These are phyloP conservation scores for Drepanosiphum platanoidis DNA, from an alignment of 2,888 invertebrate genomes.

Conservation along the genomic window DNA sequence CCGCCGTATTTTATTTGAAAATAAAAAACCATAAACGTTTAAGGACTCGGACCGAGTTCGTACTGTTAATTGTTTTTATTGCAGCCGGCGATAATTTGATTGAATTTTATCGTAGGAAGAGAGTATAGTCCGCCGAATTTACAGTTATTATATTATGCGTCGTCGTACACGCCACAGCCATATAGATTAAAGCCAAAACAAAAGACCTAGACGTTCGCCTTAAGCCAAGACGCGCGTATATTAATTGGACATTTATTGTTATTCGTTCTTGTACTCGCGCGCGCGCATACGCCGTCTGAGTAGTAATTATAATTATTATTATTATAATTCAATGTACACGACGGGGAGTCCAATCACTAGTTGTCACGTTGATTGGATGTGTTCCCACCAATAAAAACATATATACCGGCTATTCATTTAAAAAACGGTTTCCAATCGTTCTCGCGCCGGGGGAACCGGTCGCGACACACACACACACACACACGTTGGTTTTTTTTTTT, in stretches of 20 bases:
- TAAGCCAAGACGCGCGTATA: not conserved
- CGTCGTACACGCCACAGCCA: not conserved
- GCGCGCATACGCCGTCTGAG: not conserved
- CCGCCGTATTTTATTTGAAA: too few relatives aligned
- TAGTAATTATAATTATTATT: slow-evolving; percentile 43
- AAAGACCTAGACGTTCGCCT: not conserved
- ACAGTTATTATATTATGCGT: not conserved
- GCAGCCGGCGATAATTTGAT: not conserved
- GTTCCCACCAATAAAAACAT: slow-evolving; percentile 42
- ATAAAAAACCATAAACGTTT: too few relatives aligned
- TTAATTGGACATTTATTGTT: slow-evolving; percentile 55
- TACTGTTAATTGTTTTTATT: too few relatives aligned
- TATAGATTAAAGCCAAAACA: not conserved
- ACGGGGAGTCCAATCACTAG: slow-evolving; percentile 49
- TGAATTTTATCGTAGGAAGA: not conserved
- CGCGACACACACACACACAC: not conserved
- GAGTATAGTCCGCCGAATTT: not conserved
- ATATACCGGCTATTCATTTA: slow-evolving; percentile 21
- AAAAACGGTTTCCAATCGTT: slow-evolving; percentile 31
- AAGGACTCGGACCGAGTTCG: too few relatives aligned
- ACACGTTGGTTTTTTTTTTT: not conserved
- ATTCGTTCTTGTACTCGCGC: not conserved
- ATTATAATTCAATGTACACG: slow-evolving; percentile 39
- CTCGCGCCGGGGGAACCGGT: slow-evolving; percentile 31
- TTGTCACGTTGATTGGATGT: slow-evolving; percentile 54